Evolutionary conservation across 2,113 vertebrate species (phyloP), one percentile per base, ranked within the genome.

Genomic region (Campylomormyrus numenius): DNA sequence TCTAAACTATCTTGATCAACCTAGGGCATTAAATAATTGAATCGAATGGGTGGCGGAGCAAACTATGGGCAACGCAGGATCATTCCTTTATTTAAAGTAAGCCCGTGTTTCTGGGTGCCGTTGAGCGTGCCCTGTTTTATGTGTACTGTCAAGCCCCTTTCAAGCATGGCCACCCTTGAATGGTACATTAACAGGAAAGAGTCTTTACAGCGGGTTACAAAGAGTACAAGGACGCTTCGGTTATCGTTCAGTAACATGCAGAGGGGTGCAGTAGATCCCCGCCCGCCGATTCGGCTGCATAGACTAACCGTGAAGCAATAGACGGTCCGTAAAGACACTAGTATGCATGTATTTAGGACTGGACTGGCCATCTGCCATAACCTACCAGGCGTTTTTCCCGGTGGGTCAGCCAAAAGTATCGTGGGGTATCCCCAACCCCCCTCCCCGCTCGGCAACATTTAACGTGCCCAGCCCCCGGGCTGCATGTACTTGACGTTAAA

Each of bases 91-190:
- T 21, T 49, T n/a, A 45, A 24, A n/a, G 35, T 39, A 42, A 45
- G 39, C 31, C 5, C 5, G 35, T 80, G 35, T 42, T 39, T 42
- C 35, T 42, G 27, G 10, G 5, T 42, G 31, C 11, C 31, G 35
- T 17, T 39, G 74, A 42, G 56, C 35, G 53, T 45, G 24, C 49
- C 49, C 21, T 46, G 17, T 50, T 24, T 39, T 85, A 21, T 62
- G 89, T 90, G 89, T 92, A 92, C 93, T 90, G 21, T 92, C 91
- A 91, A 93, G 19, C 50, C 27, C n/a, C n/a, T 58, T 90, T 94
- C 90, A 96, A 49, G 96, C 96, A 93, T 96, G 96, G 90, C 17
- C 94, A 94, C 94, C 91, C 94, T 94, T 92, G 94, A 93, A 91
- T 93, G 91, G 91, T 92, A 90, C 0, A 88, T 84, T 88, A 95